phyloP scores from a whole-genome alignment of 2,888 invertebrate species.

The Xanthostigma xanthostigma region DNA sequence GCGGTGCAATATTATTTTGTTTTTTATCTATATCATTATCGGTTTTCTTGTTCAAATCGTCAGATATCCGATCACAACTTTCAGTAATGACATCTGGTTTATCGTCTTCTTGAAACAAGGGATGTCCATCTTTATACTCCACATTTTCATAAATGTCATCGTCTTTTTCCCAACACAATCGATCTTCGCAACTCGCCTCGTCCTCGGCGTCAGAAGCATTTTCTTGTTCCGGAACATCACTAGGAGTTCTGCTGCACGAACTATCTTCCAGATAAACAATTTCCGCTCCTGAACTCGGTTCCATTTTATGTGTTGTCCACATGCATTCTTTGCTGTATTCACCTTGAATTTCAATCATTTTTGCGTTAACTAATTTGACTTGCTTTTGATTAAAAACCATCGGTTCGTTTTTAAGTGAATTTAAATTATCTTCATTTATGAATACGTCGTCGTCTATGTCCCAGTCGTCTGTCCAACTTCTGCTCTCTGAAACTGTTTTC shows the following conservation, averaged over 20 bases:
- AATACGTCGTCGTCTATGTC: slow-evolving; percentile 36
- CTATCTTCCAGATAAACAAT: slow-evolving; percentile 53
- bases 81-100: background rate
- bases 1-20: slow-evolving; percentile 14
- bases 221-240: slow-evolving; percentile 38
- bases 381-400: background rate
- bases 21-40: background rate
- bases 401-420: slow-evolving; percentile 10
- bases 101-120: background rate
- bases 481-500: slow-evolving; percentile 22
- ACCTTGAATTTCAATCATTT: too few species aligned
- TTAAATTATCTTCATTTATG: slow-evolving; percentile 24
- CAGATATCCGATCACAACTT: background rate
- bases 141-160: background rate
- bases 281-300: slow-evolving; percentile 34
- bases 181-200: slow-evolving; percentile 21
- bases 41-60: too few species aligned
- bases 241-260: slow-evolving; percentile 38
- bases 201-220: slow-evolving; percentile 31
- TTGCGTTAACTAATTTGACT: too few species aligned
- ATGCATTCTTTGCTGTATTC: slow-evolving; percentile 17
- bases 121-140: background rate
- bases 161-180: background rate
- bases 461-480: slow-evolving; percentile 1
- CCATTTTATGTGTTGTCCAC: slow-evolving; percentile 28